Base-by-base conservation (phyloP, 1,140 invertebrate genomes). In the Macrobrachium rosenbergii region DNA sequence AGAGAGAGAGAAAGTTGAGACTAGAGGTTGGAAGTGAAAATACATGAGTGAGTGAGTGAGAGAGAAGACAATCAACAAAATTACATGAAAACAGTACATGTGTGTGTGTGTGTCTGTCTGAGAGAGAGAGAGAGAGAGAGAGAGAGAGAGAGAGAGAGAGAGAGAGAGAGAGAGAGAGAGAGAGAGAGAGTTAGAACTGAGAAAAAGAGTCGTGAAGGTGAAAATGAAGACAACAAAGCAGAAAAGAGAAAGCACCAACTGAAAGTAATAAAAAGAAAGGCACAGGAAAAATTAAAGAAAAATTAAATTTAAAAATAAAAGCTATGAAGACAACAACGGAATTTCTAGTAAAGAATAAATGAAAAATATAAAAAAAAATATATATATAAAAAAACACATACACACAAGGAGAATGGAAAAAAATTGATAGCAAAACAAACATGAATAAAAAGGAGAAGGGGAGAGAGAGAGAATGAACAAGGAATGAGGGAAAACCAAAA, bases 51-150 rank as follows among this genome's bases (percentile, higher is more conserved):
- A 11, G 23, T 37, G 17, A 75, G 19, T 37, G 11, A 37, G n/a
- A 10, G 28, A 75, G 37, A 19, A 69, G n/a, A 21, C n/a, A 69
- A 69, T 8, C 64, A 69, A n/a, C 64, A 69, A 69, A 7, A n/a
- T 69, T 69, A 69, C n/a, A 21, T 19, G 28, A 8, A 19, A 8
- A 69, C 60, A 12, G 60, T 62, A 19, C 28, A 23, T 69, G 19
- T 69, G 64, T 69, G 64, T 69, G 64, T 69, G 64, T 69, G 64
- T 69, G 64, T 69, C 19, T 69, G 19, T 69, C 19, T 69, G 28
- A 37, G 28, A 3, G 3, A 3, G 28, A 37, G 28, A 37, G 28
- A 37, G 28, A 37, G 28, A 80, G 21, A 63, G 62, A 63, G 59
- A 80, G 59, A 28, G 59, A 80, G 78, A 43, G 62, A 80, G 60